Evolutionary conservation across 2,113 vertebrate species (phyloP).

Genomic region (Ictalurus furcatus): DNA sequence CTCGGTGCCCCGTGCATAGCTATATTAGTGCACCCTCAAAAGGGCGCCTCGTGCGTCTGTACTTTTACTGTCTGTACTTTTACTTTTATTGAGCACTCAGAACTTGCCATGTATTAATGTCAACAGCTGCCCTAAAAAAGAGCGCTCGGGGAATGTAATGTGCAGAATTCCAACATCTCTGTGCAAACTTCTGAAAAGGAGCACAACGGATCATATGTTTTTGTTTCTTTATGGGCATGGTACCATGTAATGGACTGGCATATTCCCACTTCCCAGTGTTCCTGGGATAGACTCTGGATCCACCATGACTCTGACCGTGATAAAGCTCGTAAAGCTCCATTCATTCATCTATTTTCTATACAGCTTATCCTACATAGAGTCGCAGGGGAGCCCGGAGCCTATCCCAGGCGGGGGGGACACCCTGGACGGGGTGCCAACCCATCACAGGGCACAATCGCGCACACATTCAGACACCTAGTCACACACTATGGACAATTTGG

Average conservation of each 20-base stretch:
- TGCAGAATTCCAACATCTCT: background rate
- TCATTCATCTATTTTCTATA: too few relatives aligned
- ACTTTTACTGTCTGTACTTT: background rate
- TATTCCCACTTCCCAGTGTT: background rate
- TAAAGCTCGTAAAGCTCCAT: too few relatives aligned
- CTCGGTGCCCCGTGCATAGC: constrained; percentile 51
- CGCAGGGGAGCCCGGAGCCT: too few relatives aligned
- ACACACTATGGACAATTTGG: too few relatives aligned
- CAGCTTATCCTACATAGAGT: too few relatives aligned
- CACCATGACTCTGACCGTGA: too few relatives aligned
- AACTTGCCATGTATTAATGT: background rate
- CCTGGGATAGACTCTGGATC: background rate
- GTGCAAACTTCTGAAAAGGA: background rate
- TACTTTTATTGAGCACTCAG: background rate
- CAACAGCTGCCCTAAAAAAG: background rate
- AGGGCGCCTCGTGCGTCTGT: background rate
- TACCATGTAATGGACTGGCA: background rate
- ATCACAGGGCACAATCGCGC: too few relatives aligned
- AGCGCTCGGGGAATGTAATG: background rate
- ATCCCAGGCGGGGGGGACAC: too few relatives aligned
- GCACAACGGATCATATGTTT: background rate
- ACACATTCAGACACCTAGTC: too few relatives aligned
- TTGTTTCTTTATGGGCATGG: background rate
- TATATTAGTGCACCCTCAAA: constrained; percentile 56
- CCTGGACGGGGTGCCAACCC: too few relatives aligned